A percentile compares a stretch with the other conserved stretches of the same genome.
Evolutionary conservation across 2,797 vertebrate genomes (phyloP).

Genomic region (Rhinichthys osculus): DNA sequence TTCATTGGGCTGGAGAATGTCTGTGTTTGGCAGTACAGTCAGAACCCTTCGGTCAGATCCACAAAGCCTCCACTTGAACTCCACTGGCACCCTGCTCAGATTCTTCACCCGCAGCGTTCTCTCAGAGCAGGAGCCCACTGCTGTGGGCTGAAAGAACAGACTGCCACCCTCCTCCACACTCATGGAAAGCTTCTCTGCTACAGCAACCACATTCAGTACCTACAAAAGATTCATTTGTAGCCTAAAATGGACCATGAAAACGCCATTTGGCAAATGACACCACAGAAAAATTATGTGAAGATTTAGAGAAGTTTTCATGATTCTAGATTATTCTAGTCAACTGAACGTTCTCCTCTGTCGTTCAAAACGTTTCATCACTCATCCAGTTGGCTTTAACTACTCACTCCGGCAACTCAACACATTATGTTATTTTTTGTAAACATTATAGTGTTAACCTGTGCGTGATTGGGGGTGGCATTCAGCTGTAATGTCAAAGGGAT

Average conservation of each 20-base stretch:
- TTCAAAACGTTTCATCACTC: not conserved
- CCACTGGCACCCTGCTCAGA: constrained; percentile 80
- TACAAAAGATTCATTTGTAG: constrained; percentile 61
- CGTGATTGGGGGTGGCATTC: constrained; percentile 80
- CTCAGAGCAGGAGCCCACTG: constrained; percentile 76
- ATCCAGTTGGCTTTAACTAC: not conserved
- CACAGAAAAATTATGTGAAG: not conserved
- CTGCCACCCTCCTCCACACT: constrained; percentile 78
- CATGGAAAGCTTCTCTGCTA: constrained; percentile 78
- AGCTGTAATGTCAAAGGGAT: constrained; percentile 81
- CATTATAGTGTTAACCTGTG: constrained; percentile 77
- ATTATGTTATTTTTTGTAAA: not conserved
- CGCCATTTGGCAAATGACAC: not conserved
- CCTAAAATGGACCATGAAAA: not conserved
- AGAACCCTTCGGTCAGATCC: constrained; percentile 75
- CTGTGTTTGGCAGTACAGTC: constrained; percentile 81
- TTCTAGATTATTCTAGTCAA: not conserved
- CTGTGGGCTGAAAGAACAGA: constrained; percentile 87
- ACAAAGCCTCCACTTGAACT: constrained; percentile 87
- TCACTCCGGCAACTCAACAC: not conserved
- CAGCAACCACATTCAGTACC: constrained; percentile 82
- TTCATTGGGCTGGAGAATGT: constrained; percentile 87
- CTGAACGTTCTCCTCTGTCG: not conserved
- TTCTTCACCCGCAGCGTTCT: constrained; percentile 82
- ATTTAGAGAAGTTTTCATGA: not conserved